Base-by-base conservation (phyloP, 2,113 vertebrate genomes). In the Megaptera novaeangliae region DNA sequence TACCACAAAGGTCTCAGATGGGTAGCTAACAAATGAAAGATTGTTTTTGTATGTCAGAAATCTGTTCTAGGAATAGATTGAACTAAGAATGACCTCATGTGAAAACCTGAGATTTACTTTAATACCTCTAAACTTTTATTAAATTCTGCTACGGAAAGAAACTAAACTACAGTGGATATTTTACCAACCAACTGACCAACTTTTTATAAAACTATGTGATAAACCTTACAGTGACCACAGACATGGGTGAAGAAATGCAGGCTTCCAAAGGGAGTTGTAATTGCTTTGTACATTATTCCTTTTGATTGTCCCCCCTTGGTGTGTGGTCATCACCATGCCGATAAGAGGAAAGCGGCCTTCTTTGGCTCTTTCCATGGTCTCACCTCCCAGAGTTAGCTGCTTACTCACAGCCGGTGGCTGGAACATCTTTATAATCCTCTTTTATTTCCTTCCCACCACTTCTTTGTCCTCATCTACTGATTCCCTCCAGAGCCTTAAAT, bases 1-100 rank as follows among this genome's bases (percentile, higher is more conserved):
- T 72, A 64, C 25, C 49, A 49, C 36, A 66, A 63, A 94, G 81
- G 63, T 83, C 44, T 61, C 74, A 52, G 55, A 41, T 29, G 86
- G 92, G 15, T 49, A 59, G 91, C 78, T 75, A 64, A 0, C 1
- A 89, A 97, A 95, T 4, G 21, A 27, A 0, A 81, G 71, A 39
- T n/a, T n/a, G 46, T 78, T 92, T 52, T 75, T 34, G 36, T 27
- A 21, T 15, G 27, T 81, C 20, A 18, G 25, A 71, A 95, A 80
- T 75, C 80, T 27, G 59, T 88, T 94, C 46, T 77, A 96, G 75
- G 44, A 97, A 95, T 31, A 34, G 74, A 87, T 9, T 36, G 36
- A 63, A 63, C 12, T 21, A 61, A 64, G 6, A 57, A 95, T 97
- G 92, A 95, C 41, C 29, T 23, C n/a, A 74, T 14, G 74, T 18